Evolutionary conservation across 1,140 invertebrate species (phyloP), one percentile per base, ranked within the genome.

Genomic region (Drosophila parvula): DNA sequence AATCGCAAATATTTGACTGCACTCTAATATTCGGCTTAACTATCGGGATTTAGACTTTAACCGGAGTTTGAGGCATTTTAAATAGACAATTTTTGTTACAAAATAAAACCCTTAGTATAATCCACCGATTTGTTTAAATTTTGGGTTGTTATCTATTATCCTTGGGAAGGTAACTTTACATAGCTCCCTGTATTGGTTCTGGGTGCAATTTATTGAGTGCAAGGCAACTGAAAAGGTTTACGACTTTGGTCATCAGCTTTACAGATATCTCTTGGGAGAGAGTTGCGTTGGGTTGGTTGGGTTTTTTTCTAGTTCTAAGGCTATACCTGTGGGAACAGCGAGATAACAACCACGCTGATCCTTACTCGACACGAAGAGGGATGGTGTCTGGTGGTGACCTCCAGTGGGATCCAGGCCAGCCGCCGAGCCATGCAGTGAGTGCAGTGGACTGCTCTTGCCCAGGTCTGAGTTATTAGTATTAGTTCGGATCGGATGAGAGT

Each of bases 341-440:
- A 96, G 94, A 93, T 96, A 96, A 81, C 95, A 95, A 92, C 95
- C 95, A 93, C 95, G 95, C 90, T 94, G 93, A 92, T 96, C 95
- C 82, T 89, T 92, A 83, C 94, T 94, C 86, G 95, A 93, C 71
- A 94, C 93, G 77, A 93, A 93, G 69, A 93, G 94, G 90, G 94
- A 93, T 77, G 94, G 93, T 76, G 94, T 93, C 79, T 94, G 68
- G 91, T 92, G 92, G 90, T 92, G 44, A 58, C 59, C 69, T 81
- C 92, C 93, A 53, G 73, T 65, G 70, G 59, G 34, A 32, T 73
- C 84, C 61, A 79, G 74, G 64, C 45, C 74, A 48, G 83, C 59
- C 45, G 83, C 53, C 18, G 68, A 68, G 65, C 77, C 77, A 86
- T 86, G 86, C 75, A 90, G 67, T 69, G 77, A 74, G 43, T 90